These are phyloP conservation scores for Quiscalus mexicanus DNA, from an alignment of 2,113 vertebrate species.

Conservation along the genomic window DNA sequence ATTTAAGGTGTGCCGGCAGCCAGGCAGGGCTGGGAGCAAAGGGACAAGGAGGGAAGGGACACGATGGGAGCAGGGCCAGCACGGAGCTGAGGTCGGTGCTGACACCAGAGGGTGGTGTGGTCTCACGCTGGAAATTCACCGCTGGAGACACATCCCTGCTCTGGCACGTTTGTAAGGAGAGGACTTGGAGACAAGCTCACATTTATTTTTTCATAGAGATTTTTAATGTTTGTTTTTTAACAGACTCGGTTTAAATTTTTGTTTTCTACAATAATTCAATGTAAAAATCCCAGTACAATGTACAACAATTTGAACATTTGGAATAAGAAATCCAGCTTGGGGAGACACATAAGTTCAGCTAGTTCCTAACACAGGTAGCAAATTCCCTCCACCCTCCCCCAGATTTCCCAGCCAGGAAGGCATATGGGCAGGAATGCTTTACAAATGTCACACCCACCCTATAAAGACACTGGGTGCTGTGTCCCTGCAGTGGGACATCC, in stretches of 20 bases:
- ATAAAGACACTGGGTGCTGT: neutral
- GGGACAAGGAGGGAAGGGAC: neutral
- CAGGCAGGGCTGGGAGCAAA: neutral
- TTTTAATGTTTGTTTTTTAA: slow-evolving; percentile 62
- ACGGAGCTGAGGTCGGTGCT: neutral
- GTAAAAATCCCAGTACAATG: slow-evolving; percentile 69
- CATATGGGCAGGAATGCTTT: slow-evolving; percentile 1
- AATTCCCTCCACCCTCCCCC: slow-evolving; percentile 16
- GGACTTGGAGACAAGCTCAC: neutral
- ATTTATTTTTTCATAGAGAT: slow-evolving; percentile 23
- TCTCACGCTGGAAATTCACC: neutral
- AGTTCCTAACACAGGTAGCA: slow-evolving; percentile 51
- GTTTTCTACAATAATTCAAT: slow-evolving; percentile 68
- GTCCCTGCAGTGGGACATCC: neutral
- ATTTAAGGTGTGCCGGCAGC: neutral
- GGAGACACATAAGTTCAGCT: slow-evolving; percentile 7
- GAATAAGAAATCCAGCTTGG: slow-evolving; percentile 60
- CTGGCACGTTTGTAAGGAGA: neutral
- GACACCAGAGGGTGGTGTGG: slow-evolving; percentile 24
- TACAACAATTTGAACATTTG: slow-evolving; percentile 55
- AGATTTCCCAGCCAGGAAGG: slow-evolving; percentile 33
- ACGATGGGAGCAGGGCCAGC: neutral
- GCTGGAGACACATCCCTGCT: neutral
- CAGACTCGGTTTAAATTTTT: slow-evolving; percentile 55
- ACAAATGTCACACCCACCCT: neutral